Evolutionary conservation across 1,140 invertebrate genomes (phyloP).

Genomic region (Laupala kohalensis): DNA sequence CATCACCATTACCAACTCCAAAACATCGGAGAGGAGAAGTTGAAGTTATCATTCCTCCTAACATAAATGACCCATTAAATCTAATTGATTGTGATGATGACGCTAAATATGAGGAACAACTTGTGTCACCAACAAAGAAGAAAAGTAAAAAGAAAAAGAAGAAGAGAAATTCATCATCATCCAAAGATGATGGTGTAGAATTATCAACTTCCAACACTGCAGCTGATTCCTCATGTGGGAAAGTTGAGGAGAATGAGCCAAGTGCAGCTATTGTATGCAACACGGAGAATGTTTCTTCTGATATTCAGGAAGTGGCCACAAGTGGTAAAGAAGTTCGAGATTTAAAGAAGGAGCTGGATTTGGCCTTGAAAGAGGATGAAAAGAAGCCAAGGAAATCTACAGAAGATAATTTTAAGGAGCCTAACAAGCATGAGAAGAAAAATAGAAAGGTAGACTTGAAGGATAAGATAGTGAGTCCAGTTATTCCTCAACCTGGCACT

Average conservation of each 20-base stretch:
- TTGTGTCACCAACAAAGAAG: slow-evolving; percentile 47
- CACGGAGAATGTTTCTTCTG: background rate
- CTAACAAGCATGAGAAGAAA: background rate
- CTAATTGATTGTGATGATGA: slow-evolving; percentile 62
- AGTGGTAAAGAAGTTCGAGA: background rate
- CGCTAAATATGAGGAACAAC: slow-evolving; percentile 61
- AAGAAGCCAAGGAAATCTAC: background rate
- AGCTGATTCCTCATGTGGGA: background rate
- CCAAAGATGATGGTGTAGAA: slow-evolving; percentile 11
- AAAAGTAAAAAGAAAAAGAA: slow-evolving; percentile 38
- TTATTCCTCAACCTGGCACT: slow-evolving; percentile 74
- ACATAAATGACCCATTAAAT: slow-evolving; percentile 83
- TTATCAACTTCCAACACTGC: background rate
- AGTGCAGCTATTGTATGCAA: background rate
- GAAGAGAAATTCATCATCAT: slow-evolving; percentile 25
- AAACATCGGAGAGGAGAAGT: slow-evolving; percentile 66
- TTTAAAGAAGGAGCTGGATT: background rate
- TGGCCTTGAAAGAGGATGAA: background rate
- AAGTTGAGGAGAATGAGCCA: background rate
- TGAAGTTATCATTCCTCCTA: slow-evolving; percentile 82
- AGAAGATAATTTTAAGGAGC: background rate
- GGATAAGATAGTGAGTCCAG: slow-evolving; percentile 86
- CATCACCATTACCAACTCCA: slow-evolving; percentile 77
- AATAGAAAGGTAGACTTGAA: slow-evolving; percentile 47
- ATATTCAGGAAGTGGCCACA: background rate